phyloP scores from a whole-genome alignment of 2,797 vertebrate genomes.

The Pseudochromis fuscus region DNA sequence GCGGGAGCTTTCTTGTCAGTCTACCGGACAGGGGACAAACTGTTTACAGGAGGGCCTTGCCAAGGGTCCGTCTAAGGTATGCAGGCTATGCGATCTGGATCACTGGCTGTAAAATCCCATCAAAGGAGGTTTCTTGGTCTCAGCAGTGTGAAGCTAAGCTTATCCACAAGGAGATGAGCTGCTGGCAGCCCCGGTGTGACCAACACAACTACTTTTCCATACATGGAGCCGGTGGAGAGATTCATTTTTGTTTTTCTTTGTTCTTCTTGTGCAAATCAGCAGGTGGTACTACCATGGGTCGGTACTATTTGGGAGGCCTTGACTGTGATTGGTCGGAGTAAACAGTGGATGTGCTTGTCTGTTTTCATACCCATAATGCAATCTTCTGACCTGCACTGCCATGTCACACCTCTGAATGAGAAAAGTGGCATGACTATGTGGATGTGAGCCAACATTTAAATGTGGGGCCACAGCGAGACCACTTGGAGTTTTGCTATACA shows the following conservation, averaged over 20 bases:
- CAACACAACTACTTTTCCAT: slow-evolving; percentile 53
- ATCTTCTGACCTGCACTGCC: slow-evolving; percentile 22
- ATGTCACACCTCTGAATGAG: slow-evolving; percentile 35
- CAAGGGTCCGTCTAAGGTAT: slow-evolving; percentile 72
- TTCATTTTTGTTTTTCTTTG: slow-evolving; percentile 38
- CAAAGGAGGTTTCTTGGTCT: slow-evolving; percentile 75
- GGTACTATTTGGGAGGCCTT: slow-evolving; percentile 25
- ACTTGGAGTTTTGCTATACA: background rate
- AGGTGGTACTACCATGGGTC: slow-evolving; percentile 30
- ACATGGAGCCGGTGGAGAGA: slow-evolving; percentile 41
- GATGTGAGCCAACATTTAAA: slow-evolving; percentile 34
- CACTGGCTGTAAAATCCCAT: slow-evolving; percentile 82
- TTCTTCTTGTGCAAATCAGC: slow-evolving; percentile 35
- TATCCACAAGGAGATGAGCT: slow-evolving; percentile 71
- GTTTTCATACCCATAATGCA: slow-evolving; percentile 19
- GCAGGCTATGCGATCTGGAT: slow-evolving; percentile 75
- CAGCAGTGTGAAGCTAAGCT: slow-evolving; percentile 73
- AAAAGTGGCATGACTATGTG: slow-evolving; percentile 2
- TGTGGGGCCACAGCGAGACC: background rate
- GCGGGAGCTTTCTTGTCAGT: slow-evolving; percentile 43
- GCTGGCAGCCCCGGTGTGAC: slow-evolving; percentile 51
- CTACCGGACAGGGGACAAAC: slow-evolving; percentile 47
- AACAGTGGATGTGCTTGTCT: slow-evolving; percentile 14
- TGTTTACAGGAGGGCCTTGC: slow-evolving; percentile 66
- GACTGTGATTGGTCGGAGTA: slow-evolving; percentile 12